Evolutionary conservation across 2,888 invertebrate genomes (phyloP), one percentile per base, ranked within the genome.

Genomic region (Caenorhabditis sp.): DNA sequence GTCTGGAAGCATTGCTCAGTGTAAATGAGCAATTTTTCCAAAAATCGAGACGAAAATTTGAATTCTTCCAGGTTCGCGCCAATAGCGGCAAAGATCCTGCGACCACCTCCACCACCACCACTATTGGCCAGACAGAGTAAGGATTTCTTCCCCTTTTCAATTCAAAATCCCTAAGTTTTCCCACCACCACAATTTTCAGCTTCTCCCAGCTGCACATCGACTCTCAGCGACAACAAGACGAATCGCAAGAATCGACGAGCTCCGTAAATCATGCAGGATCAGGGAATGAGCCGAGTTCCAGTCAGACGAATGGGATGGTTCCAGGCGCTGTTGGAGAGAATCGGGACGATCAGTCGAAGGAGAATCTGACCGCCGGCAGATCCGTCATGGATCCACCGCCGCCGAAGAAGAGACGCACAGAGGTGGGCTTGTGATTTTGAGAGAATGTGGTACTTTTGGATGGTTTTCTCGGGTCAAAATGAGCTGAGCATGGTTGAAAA

Each of bases 391-490:
- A 61, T 6, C 56, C 59, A 16, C 72, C 79, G 28, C 86, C 87
- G 10, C 87, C 87, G 12, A 86, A 73, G 51, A 87, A 87, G 44
- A 58, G 83, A 74, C 77, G 77, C 56, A 82, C 72, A 31, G 86
- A 64, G 26, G 49, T 26, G 24, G 26, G 31, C n/a, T n/a, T n/a
- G n/a, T 31, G 31, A 6, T 31, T 31, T 31, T 7, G 31, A 31
- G 31, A 31, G 31, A 7, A 31, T n/a, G n/a, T n/a, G n/a, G n/a
- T n/a, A n/a, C n/a, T n/a, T n/a, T n/a, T n/a, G n/a, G n/a, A n/a
- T n/a, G n/a, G n/a, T n/a, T n/a, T n/a, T n/a, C n/a, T n/a, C n/a
- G n/a, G n/a, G n/a, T n/a, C n/a, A 38, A 38, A 38, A 38, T 38
- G 26, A 26, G 51, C 49, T 19, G 10, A 51, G 22, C 19, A 22